These are phyloP conservation scores for Centropyge bicolor DNA, from an alignment of 2,797 vertebrate species.

Conservation along the genomic window DNA sequence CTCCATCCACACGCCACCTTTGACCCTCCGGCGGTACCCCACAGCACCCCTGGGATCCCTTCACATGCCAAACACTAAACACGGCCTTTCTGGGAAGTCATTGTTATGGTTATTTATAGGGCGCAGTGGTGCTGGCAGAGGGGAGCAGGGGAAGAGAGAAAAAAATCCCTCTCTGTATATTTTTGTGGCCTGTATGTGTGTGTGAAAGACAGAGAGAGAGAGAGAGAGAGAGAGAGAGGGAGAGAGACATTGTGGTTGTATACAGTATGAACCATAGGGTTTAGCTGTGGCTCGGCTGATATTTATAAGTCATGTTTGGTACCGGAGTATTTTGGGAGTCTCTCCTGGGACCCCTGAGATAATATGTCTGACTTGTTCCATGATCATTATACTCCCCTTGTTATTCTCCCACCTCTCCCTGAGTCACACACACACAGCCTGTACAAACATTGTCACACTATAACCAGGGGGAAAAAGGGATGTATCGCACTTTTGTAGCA, in stretches of 20 bases:
- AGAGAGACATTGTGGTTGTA: constrained; percentile 33
- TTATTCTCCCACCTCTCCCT: constrained; percentile 6
- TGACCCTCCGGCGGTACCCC: constrained; percentile 59
- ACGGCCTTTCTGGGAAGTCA: constrained; percentile 76
- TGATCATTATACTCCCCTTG: constrained; percentile 7
- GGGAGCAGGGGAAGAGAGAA: constrained; percentile 12
- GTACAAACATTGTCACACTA: background rate
- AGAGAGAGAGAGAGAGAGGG: background rate
- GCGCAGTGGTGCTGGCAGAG: constrained; percentile 60
- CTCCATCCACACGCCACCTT: constrained; percentile 25
- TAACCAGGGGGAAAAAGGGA: background rate
- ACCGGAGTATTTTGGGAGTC: constrained; percentile 49
- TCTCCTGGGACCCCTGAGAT: constrained; percentile 46
- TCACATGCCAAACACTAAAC: constrained; percentile 73
- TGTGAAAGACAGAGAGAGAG: background rate
- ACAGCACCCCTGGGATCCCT: constrained; percentile 60
- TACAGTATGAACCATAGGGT: constrained; percentile 41
- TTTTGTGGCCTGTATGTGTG: constrained; percentile 39
- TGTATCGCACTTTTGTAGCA: background rate
- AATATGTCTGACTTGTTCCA: constrained; percentile 45
- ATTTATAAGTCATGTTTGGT: constrained; percentile 63
- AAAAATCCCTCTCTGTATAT: constrained; percentile 42
- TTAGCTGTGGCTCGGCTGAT: constrained; percentile 61
- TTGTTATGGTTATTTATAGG: constrained; percentile 79
- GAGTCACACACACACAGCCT: background rate